These are phyloP conservation scores for Eriocheir sinensis DNA, from an alignment of 1,140 invertebrate species.

Conservation along the genomic window DNA sequence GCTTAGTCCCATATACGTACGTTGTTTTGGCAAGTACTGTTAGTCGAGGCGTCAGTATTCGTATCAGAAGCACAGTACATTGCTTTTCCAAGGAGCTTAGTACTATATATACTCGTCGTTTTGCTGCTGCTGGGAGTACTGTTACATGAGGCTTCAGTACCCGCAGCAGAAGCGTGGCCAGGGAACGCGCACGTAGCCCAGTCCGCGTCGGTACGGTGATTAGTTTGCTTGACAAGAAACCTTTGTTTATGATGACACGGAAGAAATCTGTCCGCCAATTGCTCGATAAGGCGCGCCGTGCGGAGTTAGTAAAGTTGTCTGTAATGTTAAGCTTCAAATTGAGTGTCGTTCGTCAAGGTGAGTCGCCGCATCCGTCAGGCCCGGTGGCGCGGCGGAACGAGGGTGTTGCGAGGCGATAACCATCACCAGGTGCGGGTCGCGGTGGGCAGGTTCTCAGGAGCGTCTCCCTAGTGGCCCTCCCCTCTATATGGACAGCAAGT, in stretches of 20 bases:
- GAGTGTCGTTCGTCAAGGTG: background rate
- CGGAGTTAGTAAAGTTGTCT: background rate
- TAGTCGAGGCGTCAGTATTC: too few species aligned
- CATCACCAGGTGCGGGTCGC: background rate
- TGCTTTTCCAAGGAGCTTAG: too few species aligned
- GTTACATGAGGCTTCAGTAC: too few species aligned
- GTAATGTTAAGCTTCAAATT: background rate
- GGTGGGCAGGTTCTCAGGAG: background rate
- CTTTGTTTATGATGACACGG: slow-evolving; percentile 12
- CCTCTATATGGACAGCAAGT: background rate
- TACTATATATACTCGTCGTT: background rate
- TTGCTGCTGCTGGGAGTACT: background rate
- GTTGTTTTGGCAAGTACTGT: too few species aligned
- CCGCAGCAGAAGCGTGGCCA: background rate
- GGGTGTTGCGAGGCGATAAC: background rate
- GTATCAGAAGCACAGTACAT: too few species aligned
- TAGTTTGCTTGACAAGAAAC: background rate
- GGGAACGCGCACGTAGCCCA: background rate
- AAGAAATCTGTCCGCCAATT: background rate
- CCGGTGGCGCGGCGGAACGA: background rate
- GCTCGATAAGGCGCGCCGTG: background rate
- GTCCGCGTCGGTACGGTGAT: background rate
- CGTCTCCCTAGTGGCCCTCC: background rate
- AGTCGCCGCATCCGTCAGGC: background rate
- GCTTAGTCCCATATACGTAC: too few species aligned